Evolutionary conservation across 1,140 invertebrate species (phyloP), one percentile per base, ranked within the genome.

Genomic region (Lepidurus arcticus): DNA sequence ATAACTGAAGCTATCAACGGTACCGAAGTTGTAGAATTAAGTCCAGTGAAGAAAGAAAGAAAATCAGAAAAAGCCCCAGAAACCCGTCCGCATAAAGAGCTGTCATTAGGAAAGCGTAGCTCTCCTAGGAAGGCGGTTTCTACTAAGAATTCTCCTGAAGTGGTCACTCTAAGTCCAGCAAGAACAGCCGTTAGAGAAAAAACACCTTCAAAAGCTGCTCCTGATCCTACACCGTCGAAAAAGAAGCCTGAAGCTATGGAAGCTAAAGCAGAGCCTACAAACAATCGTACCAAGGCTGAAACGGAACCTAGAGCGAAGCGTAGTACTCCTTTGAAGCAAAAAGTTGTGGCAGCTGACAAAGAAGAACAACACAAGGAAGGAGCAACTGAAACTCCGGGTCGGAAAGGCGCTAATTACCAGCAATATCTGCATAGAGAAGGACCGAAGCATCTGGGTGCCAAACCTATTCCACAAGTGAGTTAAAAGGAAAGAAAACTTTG

Each of bases 401-500:
- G 53, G 53, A 78, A 65, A 65, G 53, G 53, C 73, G 43, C 34
- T 11, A 83, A 90, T 42, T 94, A 93, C 83, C 88, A 91, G 53
- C 88, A 89, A 78, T 95, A 92, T 83, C 86, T 92, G 47, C 89
- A 92, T 80, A 88, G 93, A 83, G 89, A 89, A 78, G 92, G 91
- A 42, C 93, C 94, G 9, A 88, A 90, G 82, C 88, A 94, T 86
- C 90, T 91, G 13, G 94, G 94, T 9, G 87, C 89, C 3, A 96
- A 96, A 85, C 90, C 92, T 84, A 90, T 95, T 74, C 94, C 94
- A 1, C 87, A 92, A 85, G 91, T 93, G 88, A 81, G 79, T 75
- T 53, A 65, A 73, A 16, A 73, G 10, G 11, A 44, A 43, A 43
- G 80, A n/a, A 65, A 34, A 24, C 43, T 78, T 44, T 21, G 21